Evolutionary conservation across 2,888 invertebrate species (phyloP).

Genomic region (Lacanobia oleracea): DNA sequence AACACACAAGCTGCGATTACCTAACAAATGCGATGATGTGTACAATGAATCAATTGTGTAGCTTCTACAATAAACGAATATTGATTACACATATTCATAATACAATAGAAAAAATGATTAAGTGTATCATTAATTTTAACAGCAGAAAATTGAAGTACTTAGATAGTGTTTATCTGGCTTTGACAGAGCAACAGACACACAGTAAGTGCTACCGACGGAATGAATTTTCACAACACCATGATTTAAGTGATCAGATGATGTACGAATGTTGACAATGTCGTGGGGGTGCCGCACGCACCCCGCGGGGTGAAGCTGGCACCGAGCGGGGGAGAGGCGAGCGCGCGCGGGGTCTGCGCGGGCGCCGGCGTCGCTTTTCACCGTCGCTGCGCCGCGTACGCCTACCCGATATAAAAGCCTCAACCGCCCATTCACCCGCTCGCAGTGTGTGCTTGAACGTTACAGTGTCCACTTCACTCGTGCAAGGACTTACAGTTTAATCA

Average conservation of each 20-base stretch:
- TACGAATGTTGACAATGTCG: conserved; percentile 52
- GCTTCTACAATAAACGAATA: conserved; percentile 20
- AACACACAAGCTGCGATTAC: conserved; percentile 53
- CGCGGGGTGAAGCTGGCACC: conserved; percentile 57
- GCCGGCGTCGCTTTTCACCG: conserved; percentile 85
- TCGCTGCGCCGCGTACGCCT: conserved; percentile 81
- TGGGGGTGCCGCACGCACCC: conserved; percentile 63
- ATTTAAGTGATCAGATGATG: conserved; percentile 44
- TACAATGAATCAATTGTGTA: conserved; percentile 51
- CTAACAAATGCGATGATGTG: conserved; percentile 51
- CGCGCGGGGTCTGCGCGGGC: conserved; percentile 76
- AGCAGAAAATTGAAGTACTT: not conserved
- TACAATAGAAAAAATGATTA: conserved; percentile 26
- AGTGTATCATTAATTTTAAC: conserved; percentile 38
- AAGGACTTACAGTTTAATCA: conserved; percentile 88
- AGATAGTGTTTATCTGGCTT: not conserved
- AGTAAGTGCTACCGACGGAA: conserved; percentile 11
- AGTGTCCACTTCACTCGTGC: conserved; percentile 87
- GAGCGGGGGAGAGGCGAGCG: conserved; percentile 57
- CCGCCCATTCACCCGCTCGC: conserved; percentile 90
- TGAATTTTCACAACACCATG: conserved; percentile 48
- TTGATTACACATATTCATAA: conserved; percentile 35
- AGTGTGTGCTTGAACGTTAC: conserved; percentile 90
- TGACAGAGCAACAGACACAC: conserved; percentile 16
- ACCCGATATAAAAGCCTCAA: conserved; percentile 89